These are phyloP conservation scores for Eilema griseolum DNA, from an alignment of 2,888 invertebrate genomes.

Conservation along the genomic window DNA sequence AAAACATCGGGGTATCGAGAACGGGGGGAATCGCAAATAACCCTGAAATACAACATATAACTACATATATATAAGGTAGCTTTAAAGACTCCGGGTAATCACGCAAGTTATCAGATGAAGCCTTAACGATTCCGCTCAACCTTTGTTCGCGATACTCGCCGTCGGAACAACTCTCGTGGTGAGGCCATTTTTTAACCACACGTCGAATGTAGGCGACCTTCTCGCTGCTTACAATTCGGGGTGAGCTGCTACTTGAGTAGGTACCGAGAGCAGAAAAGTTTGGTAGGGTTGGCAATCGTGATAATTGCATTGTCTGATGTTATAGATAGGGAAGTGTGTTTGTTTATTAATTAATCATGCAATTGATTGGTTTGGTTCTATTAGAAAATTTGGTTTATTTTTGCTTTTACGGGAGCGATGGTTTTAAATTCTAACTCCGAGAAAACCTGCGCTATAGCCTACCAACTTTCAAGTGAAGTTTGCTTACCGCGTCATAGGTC, in stretches of 20 bases:
- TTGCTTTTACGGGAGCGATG: too few relatives aligned
- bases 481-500: too few relatives aligned
- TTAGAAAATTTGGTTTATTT: too few relatives aligned
- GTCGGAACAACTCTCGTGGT: constrained; percentile 38
- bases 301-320: not conserved
- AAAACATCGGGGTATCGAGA: too few relatives aligned
- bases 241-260: constrained; percentile 66
- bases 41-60: too few relatives aligned
- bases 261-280: constrained; percentile 38
- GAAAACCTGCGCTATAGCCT: too few relatives aligned
- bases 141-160: constrained; percentile 7
- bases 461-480: too few relatives aligned
- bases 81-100: not conserved
- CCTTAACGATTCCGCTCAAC: constrained; percentile 2
- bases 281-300: not conserved
- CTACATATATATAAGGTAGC: not conserved
- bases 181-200: constrained; percentile 59
- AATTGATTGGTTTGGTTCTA: too few relatives aligned
- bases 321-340: not conserved
- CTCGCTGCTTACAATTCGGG: constrained; percentile 74
- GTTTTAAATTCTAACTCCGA: too few relatives aligned
- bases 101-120: not conserved
- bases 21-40: too few relatives aligned
- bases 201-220: constrained; percentile 81
- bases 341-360: not conserved